phyloP scores from a whole-genome alignment of 2,113 vertebrate species.

The Microtus pennsylvanicus region DNA sequence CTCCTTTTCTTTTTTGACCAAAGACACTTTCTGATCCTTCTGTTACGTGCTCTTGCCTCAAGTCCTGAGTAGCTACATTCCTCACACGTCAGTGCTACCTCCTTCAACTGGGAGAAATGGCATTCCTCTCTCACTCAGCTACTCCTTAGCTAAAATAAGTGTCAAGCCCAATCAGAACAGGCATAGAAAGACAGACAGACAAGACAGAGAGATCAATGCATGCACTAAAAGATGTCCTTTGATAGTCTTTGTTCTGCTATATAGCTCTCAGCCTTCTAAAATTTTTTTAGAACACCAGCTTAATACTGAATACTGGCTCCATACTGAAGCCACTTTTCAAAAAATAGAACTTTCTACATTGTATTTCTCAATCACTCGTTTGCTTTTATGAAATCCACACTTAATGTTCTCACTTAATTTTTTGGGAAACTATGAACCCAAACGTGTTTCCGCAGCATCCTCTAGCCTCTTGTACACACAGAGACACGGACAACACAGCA shows the following conservation, averaged over 20 bases:
- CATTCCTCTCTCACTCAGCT: neutral
- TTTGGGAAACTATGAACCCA: neutral
- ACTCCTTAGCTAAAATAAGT: conserved; percentile 19
- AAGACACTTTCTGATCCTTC: neutral
- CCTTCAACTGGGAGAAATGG: neutral
- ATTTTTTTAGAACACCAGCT: neutral
- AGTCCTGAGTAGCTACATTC: neutral
- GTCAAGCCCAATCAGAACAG: conserved; percentile 14
- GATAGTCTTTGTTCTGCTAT: neutral
- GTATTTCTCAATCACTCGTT: neutral
- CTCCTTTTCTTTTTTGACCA: conserved; percentile 15
- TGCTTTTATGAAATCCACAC: neutral
- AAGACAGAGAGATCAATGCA: neutral
- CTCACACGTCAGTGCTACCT: neutral
- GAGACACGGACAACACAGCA: neutral
- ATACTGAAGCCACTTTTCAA: neutral
- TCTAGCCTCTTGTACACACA: neutral
- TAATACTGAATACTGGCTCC: conserved; percentile 28
- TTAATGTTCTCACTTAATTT: conserved; percentile 25
- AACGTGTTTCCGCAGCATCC: neutral
- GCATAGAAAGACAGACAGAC: neutral
- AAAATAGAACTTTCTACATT: neutral
- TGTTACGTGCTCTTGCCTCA: neutral
- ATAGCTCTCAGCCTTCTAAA: neutral
- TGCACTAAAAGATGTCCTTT: neutral